phyloP scores from a whole-genome alignment of 2,888 invertebrate species.

The Lochmaea capreae region DNA sequence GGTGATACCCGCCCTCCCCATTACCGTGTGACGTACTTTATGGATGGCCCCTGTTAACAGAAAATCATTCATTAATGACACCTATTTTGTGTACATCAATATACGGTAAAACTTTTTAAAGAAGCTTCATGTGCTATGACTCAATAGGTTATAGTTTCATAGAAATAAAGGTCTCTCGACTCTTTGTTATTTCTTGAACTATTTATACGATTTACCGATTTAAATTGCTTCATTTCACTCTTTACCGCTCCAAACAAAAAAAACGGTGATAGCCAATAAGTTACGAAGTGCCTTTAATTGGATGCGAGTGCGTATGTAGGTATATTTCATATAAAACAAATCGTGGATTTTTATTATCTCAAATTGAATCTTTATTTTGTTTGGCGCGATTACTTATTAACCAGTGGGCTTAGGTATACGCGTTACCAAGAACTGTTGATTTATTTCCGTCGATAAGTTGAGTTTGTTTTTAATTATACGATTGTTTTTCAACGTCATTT shows the following conservation, averaged over 20 bases:
- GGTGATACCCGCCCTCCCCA: too few species aligned
- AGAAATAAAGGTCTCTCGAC: too few species aligned
- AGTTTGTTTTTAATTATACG: constrained; percentile 6
- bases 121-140: too few species aligned
- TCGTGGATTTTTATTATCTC: constrained; percentile 55
- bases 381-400: constrained; percentile 30
- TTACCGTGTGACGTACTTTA: too few species aligned
- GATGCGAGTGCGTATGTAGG: constrained; percentile 44
- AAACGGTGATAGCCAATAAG: constrained; percentile 48
- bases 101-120: too few species aligned
- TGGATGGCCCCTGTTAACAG: too few species aligned
- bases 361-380: constrained; percentile 52
- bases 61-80: too few species aligned
- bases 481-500: background rate
- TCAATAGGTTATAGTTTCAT: too few species aligned
- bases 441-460: background rate
- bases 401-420: background rate
- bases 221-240: too few species aligned
- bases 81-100: too few species aligned
- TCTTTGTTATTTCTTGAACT: too few species aligned
- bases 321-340: constrained; percentile 51
- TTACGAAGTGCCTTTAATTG: constrained; percentile 53
- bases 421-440: background rate
- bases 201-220: too few species aligned
- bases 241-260: constrained; percentile 43